These are phyloP conservation scores for Crenuchus spilurus DNA, from an alignment of 2,797 vertebrate species.

Conservation along the genomic window DNA sequence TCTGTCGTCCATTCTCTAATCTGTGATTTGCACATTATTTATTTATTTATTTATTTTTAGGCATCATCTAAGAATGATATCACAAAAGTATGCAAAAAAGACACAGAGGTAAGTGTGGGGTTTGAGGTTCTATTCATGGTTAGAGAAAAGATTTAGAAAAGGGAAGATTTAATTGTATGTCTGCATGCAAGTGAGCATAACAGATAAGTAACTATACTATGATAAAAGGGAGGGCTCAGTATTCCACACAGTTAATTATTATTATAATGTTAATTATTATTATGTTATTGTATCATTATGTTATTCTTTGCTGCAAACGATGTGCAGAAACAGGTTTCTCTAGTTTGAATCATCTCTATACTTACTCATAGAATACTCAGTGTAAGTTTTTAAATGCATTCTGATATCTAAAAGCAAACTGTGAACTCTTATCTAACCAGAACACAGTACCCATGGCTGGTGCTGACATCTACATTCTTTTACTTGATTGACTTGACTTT, in stretches of 20 bases:
- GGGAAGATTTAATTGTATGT: not conserved
- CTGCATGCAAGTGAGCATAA: not conserved
- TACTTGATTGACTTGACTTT: conserved; percentile 30
- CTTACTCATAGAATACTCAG: too few relatives aligned
- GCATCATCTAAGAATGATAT: conserved; percentile 94
- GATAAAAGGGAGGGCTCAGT: not conserved
- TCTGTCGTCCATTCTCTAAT: not conserved
- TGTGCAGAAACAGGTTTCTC: too few relatives aligned
- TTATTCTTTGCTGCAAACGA: not conserved
- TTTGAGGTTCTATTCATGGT: too few relatives aligned
- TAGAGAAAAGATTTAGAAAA: too few relatives aligned
- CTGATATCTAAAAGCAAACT: not conserved
- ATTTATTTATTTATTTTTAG: conserved; percentile 67
- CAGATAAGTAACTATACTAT: not conserved
- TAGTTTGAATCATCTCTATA: too few relatives aligned
- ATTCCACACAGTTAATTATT: too few relatives aligned
- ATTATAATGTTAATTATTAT: too few relatives aligned
- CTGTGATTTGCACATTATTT: not conserved
- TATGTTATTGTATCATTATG: too few relatives aligned
- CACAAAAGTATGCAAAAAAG: conserved; percentile 93
- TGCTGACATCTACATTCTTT: not conserved
- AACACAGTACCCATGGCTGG: not conserved
- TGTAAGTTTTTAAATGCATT: not conserved
- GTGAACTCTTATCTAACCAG: not conserved
- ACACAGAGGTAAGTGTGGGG: conserved; percentile 86